A percentile compares a stretch with the other conserved stretches of the same genome.
phyloP scores from a whole-genome alignment of 1,140 invertebrate species.

The Penaeus chinensis region DNA sequence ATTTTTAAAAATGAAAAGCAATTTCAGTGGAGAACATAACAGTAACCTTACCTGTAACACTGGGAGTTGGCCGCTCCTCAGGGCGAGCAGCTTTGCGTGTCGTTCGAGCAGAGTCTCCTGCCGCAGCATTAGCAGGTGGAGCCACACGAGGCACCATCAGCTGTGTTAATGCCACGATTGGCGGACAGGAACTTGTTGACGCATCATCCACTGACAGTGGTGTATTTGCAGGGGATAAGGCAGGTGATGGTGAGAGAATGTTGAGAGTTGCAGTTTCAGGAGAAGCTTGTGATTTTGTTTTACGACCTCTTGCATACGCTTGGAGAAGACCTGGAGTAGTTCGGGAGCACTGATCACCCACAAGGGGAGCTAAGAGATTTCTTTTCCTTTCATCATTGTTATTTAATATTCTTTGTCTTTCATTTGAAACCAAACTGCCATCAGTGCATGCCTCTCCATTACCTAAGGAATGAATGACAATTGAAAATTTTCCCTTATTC shows the following conservation, averaged over 20 bases:
- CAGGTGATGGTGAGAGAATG: slow-evolving; percentile 26
- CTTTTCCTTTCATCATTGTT: slow-evolving; percentile 28
- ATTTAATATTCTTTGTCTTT: slow-evolving; percentile 20
- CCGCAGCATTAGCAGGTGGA: slow-evolving; percentile 35
- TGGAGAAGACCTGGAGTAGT: slow-evolving; percentile 36
- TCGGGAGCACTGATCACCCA: slow-evolving; percentile 39
- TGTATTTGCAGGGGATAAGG: slow-evolving; percentile 34
- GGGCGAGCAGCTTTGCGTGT: slow-evolving; percentile 21
- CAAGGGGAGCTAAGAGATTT: slow-evolving; percentile 24
- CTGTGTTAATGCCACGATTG: slow-evolving; percentile 40
- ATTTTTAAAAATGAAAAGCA: background rate
- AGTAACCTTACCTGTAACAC: slow-evolving; percentile 4
- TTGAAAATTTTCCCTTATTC: no score
- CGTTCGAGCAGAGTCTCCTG: slow-evolving; percentile 34
- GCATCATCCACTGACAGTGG: slow-evolving; percentile 37
- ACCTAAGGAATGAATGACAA: background rate
- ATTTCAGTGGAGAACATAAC: no score
- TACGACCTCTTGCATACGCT: slow-evolving; percentile 18
- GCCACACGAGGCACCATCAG: slow-evolving; percentile 34
- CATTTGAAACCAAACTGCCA: slow-evolving; percentile 9
- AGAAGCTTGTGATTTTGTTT: slow-evolving; percentile 21
- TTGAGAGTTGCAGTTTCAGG: slow-evolving; percentile 12
- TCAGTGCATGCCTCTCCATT: slow-evolving; percentile 14
- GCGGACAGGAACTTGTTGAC: slow-evolving; percentile 29
- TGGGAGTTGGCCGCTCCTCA: slow-evolving; percentile 22